Base-by-base conservation (phyloP, 2,888 invertebrate genomes). In the Nephrotoma flavescens region DNA sequence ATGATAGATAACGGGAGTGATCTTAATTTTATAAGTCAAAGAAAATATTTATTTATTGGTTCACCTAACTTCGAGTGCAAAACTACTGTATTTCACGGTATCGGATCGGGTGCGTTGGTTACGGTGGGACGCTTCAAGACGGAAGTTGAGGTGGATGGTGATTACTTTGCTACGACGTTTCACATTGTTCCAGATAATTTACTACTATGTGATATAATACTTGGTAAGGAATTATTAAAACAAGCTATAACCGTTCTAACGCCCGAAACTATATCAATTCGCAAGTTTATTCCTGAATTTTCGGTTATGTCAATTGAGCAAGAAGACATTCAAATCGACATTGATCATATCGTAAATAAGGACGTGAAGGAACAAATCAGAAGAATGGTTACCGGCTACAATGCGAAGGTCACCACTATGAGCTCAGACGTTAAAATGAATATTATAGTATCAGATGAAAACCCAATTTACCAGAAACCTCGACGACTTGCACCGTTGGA, bases 401-500 rank as follows among this genome's bases (percentile, higher is more conserved):
- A 31, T 41, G 31, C 83, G 4, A 83, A 31, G 11, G 31, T 4
- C 6, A 41, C 4, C 31, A 41, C 9, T 31, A 45, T 15, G 15
- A 42, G 44, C 42, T 12, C 86, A 41, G 12, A 15, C n/a, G 9
- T 87, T 7, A 15, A 83, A 41, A 89, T 89, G 87, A 89, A 88
- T 45, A 89, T 90, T 11, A 83, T 90, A 44, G 41, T 90, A 12
- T 89, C 88, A 83, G 89, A 90, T 47, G 89, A 90, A 0, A 87
- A 87, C 7, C 90, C 90, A 0, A 89, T 90, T 0, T 88, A 88
- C 12, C 87, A 31, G 31, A 31, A 31, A 31, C 31, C 31, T 31
- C 31, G 31, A 31, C 31, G 31, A 2, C 31, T 31, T 31, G 31
- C 31, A 31, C 31, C 31, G 31, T 31, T 31, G 31, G 31, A 31